phyloP scores from a whole-genome alignment of 2,113 vertebrate genomes.

The Etheostoma spectabile region DNA sequence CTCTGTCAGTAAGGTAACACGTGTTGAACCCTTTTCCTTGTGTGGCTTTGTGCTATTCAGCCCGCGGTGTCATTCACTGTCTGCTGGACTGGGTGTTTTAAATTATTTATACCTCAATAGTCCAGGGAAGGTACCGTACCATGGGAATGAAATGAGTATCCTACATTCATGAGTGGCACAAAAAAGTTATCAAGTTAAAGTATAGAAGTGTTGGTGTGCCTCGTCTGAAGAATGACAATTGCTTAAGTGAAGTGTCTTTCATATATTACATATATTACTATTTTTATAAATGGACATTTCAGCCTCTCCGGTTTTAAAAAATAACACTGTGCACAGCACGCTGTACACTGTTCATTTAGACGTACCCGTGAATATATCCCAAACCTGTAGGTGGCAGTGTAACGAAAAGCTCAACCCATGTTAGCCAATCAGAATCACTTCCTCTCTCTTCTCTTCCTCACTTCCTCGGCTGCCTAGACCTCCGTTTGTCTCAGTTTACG shows the following conservation, averaged over 20 bases:
- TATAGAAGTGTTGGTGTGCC: background rate
- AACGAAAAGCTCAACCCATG: too few species aligned
- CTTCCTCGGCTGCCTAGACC: too few species aligned
- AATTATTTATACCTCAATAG: slow-evolving; percentile 40
- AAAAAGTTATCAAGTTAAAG: background rate
- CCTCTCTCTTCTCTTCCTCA: too few species aligned
- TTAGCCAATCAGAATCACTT: too few species aligned
- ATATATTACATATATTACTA: background rate
- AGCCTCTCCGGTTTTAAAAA: too few species aligned
- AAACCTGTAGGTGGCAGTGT: too few species aligned
- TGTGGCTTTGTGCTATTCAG: slow-evolving; percentile 59
- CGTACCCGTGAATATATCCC: too few species aligned
- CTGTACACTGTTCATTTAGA: too few species aligned
- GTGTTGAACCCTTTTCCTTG: slow-evolving; percentile 43
- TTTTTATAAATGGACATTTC: too few species aligned
- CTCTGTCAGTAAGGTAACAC: slow-evolving; percentile 35
- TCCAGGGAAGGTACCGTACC: background rate
- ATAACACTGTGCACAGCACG: too few species aligned
- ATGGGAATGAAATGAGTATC: background rate
- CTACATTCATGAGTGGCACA: background rate
- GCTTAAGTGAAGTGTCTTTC: background rate
- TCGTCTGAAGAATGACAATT: background rate
- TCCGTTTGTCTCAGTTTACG: too few species aligned
- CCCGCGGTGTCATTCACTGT: slow-evolving; percentile 55
- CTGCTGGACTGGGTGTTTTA: slow-evolving; percentile 68